These are phyloP conservation scores for Chamaea fasciata DNA, from an alignment of 2,113 vertebrate species.

Conservation along the genomic window DNA sequence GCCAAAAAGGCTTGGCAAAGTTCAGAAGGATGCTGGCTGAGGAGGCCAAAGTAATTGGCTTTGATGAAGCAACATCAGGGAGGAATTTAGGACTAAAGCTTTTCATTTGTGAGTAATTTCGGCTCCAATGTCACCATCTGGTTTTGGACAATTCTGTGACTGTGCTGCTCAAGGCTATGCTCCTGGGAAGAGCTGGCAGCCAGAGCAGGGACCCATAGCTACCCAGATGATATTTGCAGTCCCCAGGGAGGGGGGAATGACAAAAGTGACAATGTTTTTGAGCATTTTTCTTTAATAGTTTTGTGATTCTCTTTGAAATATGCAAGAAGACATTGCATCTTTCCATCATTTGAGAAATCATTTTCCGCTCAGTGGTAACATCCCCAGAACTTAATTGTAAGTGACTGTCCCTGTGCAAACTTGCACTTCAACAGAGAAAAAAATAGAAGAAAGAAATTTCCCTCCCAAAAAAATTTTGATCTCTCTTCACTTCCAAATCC, in stretches of 20 bases:
- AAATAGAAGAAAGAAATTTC: not conserved
- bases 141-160: not conserved
- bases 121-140: constrained; percentile 5
- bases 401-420: not conserved
- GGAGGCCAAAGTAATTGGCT: not conserved
- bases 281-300: not conserved
- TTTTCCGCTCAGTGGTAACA: not conserved
- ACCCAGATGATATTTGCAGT: not conserved
- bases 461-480: not conserved
- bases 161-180: not conserved
- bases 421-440: not conserved
- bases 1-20: not conserved
- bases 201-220: not conserved
- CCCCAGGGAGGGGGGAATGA: fast-evolving
- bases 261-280: not conserved
- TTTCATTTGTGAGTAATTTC: not conserved
- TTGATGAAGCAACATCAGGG: constrained; percentile 14
- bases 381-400: not conserved
- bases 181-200: not conserved
- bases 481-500: not conserved
- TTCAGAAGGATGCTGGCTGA: not conserved
- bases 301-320: not conserved
- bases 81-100: constrained; percentile 21
- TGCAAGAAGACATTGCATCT: not conserved
- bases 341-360: not conserved